phyloP scores from a whole-genome alignment of 2,888 invertebrate genomes.

The Melieria omissa region DNA sequence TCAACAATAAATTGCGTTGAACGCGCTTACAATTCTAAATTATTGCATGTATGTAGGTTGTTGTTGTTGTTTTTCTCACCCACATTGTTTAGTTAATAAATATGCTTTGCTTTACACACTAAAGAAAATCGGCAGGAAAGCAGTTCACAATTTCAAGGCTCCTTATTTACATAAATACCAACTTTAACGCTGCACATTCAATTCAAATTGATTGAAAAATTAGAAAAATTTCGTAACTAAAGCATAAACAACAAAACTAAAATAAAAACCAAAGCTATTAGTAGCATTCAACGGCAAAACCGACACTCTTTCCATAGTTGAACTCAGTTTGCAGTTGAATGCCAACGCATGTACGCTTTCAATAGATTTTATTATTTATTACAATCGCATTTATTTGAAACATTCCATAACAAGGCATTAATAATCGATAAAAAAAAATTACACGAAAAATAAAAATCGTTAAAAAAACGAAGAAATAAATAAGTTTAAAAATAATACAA shows the following conservation, averaged over 20 bases:
- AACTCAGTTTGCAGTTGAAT: no score
- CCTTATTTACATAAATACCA: not conserved
- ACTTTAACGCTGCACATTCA: not conserved
- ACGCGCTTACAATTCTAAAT: not conserved
- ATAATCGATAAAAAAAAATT: slow-evolving; percentile 39
- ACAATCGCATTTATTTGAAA: slow-evolving; percentile 26
- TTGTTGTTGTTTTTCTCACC: no score
- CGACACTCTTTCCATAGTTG: no score
- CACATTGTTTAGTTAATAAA: no score
- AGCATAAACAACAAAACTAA: slow-evolving; percentile 7
- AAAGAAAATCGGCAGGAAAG: slow-evolving; percentile 26
- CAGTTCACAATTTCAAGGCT: not conserved
- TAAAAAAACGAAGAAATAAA: slow-evolving; percentile 22
- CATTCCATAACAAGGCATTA: slow-evolving; percentile 30
- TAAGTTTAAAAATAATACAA: slow-evolving; percentile 21
- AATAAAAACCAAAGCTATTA: not conserved
- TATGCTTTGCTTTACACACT: no score
- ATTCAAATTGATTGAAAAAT: slow-evolving; percentile 27
- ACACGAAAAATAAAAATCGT: slow-evolving; percentile 30
- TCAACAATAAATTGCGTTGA: not conserved
- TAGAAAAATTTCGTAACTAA: slow-evolving; percentile 13
- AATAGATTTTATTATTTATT: slow-evolving; percentile 9
- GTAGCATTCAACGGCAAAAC: not conserved
- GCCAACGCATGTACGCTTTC: not conserved
- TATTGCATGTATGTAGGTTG: no score